Evolutionary conservation across 2,797 vertebrate genomes (phyloP).

Genomic region (Dicrostonyx torquatus): DNA sequence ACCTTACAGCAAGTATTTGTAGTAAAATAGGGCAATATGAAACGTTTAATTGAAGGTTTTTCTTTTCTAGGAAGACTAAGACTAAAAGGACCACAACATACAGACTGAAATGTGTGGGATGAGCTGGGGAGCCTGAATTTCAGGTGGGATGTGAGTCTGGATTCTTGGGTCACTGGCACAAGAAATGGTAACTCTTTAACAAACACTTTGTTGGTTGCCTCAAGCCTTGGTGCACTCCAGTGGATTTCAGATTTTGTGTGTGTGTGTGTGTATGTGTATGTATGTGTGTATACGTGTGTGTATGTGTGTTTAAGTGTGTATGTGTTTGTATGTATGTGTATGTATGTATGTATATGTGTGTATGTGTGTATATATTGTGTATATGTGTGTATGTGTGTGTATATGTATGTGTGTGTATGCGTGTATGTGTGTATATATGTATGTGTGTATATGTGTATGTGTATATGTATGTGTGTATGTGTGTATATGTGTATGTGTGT

Average conservation of each 20-base stretch:
- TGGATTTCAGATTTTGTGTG: background rate
- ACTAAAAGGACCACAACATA: background rate
- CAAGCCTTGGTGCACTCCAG: background rate
- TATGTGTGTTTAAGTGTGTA: background rate
- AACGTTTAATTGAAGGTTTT: constrained; percentile 6
- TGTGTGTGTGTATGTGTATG: background rate
- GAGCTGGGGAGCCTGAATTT: background rate
- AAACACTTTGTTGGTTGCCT: background rate
- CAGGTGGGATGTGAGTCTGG: background rate
- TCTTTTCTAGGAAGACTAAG: background rate
- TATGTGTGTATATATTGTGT: background rate
- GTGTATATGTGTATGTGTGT: background rate
- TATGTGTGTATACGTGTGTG: background rate
- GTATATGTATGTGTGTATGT: background rate
- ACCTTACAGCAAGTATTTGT: constrained; percentile 6
- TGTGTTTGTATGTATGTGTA: background rate
- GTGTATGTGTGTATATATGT: background rate
- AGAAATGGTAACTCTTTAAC: constrained; percentile 29
- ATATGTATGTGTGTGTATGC: background rate
- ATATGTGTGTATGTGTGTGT: background rate
- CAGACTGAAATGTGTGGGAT: background rate
- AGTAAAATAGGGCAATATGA: background rate
- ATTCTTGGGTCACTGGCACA: background rate
- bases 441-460: no score
- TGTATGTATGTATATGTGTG: background rate